phyloP scores from a whole-genome alignment of 1,140 invertebrate genomes.

The Vollenhovia emeryi region DNA sequence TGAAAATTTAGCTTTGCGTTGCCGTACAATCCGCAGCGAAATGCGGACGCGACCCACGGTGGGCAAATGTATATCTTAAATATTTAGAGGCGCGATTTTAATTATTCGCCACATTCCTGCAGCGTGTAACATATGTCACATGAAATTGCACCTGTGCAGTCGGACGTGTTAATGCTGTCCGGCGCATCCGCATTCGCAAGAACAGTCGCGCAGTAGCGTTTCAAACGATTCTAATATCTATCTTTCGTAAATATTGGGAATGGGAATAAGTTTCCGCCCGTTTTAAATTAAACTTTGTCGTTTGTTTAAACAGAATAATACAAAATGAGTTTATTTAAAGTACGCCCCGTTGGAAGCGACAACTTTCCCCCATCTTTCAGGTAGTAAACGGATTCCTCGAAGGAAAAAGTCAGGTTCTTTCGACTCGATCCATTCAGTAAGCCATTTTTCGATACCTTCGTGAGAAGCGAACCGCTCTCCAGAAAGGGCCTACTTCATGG shows the following conservation, averaged over 20 bases:
- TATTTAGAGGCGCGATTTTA: conserved; percentile 39
- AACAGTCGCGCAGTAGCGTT: background rate
- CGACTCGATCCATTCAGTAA: too few relatives aligned
- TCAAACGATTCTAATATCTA: background rate
- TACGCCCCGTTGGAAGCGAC: too few relatives aligned
- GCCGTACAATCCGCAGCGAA: background rate
- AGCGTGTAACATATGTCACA: background rate
- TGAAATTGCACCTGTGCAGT: conserved; percentile 10
- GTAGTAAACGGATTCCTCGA: too few relatives aligned
- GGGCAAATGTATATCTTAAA: conserved; percentile 27
- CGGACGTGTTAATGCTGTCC: background rate
- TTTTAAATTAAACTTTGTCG: too few relatives aligned
- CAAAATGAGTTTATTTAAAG: too few relatives aligned
- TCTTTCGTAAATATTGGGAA: background rate
- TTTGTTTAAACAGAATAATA: too few relatives aligned
- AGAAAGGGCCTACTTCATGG: too few relatives aligned
- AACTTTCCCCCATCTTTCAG: too few relatives aligned
- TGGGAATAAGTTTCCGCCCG: too few relatives aligned
- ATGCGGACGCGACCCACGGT: background rate
- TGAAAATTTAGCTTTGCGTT: background rate
- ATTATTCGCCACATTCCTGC: conserved; percentile 42
- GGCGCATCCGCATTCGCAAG: background rate
- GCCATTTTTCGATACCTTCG: too few relatives aligned
- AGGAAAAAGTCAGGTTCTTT: too few relatives aligned
- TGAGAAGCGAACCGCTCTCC: too few relatives aligned